Evolutionary conservation across 2,113 vertebrate species (phyloP), one percentile per base, ranked within the genome.

Genomic region (Semicossyphus pulcher): DNA sequence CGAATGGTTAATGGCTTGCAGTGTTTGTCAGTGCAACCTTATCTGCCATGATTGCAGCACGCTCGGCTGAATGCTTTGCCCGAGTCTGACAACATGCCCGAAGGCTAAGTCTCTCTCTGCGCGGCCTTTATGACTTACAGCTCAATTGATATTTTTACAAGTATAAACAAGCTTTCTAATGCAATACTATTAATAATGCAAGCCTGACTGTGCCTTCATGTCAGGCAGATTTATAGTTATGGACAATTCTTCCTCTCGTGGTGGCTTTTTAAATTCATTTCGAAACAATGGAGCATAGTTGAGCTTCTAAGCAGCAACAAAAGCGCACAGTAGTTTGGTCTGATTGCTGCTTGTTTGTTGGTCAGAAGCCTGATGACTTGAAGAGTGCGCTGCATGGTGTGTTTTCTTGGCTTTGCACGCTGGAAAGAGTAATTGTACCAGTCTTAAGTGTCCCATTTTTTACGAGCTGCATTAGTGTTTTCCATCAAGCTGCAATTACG

Each of bases 401-500:
- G 32, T 81, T 82, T 83, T 82, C 57, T 86, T 90, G 87, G 89
- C 88, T 85, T 82, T 72, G 87, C 89, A 61, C 64, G 65, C 65
- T 88, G 85, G 80, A 91, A 91, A 92, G 80, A 86, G 84, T 85
- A 87, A 92, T 91, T 88, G 88, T 86, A 76, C 76, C 71, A 81
- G 78, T 81, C 83, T 85, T 90, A 89, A 91, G 85, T 86, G 85
- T 85, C 85, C 81, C 44, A 39, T 86, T 92, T 90, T 84, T 92
- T 89, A 90, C 56, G 63, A 91, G 84, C 78, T 79, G 84, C 89
- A 88, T 91, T 92, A 89, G 85, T 84, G 81, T 92, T 88, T 91
- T 92, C 90, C 89, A 89, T 85, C 89, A 84, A 86, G 77, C 64
- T 81, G 84, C 89, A 91, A 89, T 92, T 90, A 90, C 76, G 52